Percentiles rank a stretch among this genome's conserved stretches.
These are phyloP conservation scores for Pemphredon lugubris DNA, from an alignment of 2,888 invertebrate genomes.

Conservation along the genomic window DNA sequence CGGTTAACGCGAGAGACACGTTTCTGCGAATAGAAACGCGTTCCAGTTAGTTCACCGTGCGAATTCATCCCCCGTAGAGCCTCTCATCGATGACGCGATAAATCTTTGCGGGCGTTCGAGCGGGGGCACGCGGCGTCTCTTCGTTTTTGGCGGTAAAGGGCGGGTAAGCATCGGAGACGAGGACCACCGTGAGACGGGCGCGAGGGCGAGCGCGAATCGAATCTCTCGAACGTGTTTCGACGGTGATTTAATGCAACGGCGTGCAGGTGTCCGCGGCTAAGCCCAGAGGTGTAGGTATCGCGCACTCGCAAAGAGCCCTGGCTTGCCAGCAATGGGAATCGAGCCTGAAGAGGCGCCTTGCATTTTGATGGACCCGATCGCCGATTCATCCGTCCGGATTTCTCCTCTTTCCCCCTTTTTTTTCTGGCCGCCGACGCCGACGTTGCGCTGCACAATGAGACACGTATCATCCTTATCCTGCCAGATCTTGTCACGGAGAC, in stretches of 20 bases:
- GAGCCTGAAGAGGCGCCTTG: slow-evolving; percentile 54
- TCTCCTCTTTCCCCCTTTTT: not conserved
- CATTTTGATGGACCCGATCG: slow-evolving; percentile 67
- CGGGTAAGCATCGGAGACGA: slow-evolving; percentile 64
- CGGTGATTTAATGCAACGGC: slow-evolving; percentile 68
- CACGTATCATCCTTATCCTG: slow-evolving; percentile 77
- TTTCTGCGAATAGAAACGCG: no score
- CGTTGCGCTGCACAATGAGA: slow-evolving; percentile 71
- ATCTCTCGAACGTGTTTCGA: slow-evolving; percentile 56
- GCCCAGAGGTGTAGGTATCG: slow-evolving; percentile 55
- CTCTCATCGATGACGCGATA: slow-evolving; percentile 38
- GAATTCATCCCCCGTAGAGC: not conserved
- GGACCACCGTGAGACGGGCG: slow-evolving; percentile 61
- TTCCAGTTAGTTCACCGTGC: no score
- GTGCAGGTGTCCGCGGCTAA: slow-evolving; percentile 60
- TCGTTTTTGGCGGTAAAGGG: slow-evolving; percentile 42
- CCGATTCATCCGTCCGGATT: slow-evolving; percentile 34
- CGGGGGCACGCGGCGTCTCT: slow-evolving; percentile 23
- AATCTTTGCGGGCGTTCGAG: slow-evolving; percentile 34
- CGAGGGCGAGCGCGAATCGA: no score
- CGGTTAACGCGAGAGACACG: no score
- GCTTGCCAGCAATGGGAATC: slow-evolving; percentile 55
- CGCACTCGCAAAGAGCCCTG: slow-evolving; percentile 50
- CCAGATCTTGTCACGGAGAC: slow-evolving; percentile 82
- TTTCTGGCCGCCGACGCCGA: slow-evolving; percentile 24